Conservation (phyloP, 2,113 vertebrate species). For the Addax nasomaculatus region DNA sequence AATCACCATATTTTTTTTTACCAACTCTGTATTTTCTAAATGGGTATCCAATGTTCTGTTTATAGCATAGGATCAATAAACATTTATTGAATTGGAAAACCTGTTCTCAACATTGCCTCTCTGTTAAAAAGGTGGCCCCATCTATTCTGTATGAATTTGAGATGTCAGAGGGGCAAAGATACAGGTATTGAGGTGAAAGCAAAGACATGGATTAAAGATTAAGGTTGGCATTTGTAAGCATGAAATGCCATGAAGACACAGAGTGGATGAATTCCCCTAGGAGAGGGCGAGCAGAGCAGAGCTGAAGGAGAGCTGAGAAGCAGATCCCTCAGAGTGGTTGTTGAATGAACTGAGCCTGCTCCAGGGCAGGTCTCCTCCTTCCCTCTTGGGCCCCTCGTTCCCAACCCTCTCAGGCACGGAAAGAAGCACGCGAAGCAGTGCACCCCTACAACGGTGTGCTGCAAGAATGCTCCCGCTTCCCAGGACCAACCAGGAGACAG, state of each 20-base stretch:
- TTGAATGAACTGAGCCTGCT: too few species aligned
- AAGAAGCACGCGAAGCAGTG: background rate
- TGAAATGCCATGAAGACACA: fast-evolving
- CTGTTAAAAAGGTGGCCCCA: background rate
- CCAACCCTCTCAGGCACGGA: background rate
- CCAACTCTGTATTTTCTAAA: background rate
- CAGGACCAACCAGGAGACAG: background rate
- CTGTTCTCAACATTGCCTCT: background rate
- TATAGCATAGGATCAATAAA: background rate
- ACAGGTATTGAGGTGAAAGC: background rate
- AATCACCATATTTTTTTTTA: background rate
- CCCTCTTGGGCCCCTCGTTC: background rate
- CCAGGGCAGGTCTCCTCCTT: fast-evolving
- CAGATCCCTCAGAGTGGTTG: fast-evolving
- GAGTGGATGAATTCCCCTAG: background rate
- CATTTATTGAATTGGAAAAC: background rate
- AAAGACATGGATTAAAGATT: background rate
- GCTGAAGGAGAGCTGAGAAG: background rate
- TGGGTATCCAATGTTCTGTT: background rate
- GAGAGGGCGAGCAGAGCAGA: background rate
- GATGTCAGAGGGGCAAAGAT: background rate
- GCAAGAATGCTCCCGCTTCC: background rate
- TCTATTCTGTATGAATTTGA: background rate
- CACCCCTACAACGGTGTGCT: too few species aligned
- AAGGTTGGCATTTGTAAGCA: background rate